Evolutionary conservation across 1,140 invertebrate genomes (phyloP), one percentile per base, ranked within the genome.

Genomic region (Drosophila bocki): DNA sequence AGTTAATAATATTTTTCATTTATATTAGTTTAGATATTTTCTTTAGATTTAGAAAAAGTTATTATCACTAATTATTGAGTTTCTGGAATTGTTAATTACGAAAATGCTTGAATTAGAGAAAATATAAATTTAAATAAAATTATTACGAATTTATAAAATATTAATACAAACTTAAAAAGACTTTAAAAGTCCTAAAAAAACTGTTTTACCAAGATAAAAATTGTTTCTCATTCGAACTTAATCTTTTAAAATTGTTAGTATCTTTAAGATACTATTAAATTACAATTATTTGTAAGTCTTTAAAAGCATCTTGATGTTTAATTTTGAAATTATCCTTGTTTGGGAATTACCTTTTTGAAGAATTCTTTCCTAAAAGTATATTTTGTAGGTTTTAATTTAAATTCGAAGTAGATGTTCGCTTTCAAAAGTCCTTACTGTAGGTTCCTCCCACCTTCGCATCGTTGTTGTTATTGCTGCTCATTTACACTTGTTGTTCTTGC

Each of bases 401-500:
- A 11, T 7, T 32, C 3, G 3, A 15, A 0, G 1, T 29, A 5
- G 1, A 7, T n/a, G 2, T 26, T 41, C 9, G 1, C 7, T n/a
- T 26, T 57, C 1, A 2, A 1, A 17, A 33, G 48, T n/a, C 7
- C 3, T 7, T 4, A 67, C 67, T 68, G 61, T 63, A 33, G 13
- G 2, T 17, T 53, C 2, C 1, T 19, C 13, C 51, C 26, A 39
- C 33, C 48, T 54, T 41, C 26, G 50, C 35, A 42, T 63, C 33
- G 12, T 56, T 26, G 47, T 67, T 17, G 13, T 32, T 39, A 42
- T 65, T 67, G 47, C 61, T 68, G 67, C 48, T 70, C 64, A 69
- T 58, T 72, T 70, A 64, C 67, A 69, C 48, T 47, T 71, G 67
- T 70, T 54, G 32, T 68, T 70, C 13, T 61, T 61, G 58, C 44